Conservation (phyloP, 2,888 invertebrate genomes). For the Pegoplata infirma region DNA sequence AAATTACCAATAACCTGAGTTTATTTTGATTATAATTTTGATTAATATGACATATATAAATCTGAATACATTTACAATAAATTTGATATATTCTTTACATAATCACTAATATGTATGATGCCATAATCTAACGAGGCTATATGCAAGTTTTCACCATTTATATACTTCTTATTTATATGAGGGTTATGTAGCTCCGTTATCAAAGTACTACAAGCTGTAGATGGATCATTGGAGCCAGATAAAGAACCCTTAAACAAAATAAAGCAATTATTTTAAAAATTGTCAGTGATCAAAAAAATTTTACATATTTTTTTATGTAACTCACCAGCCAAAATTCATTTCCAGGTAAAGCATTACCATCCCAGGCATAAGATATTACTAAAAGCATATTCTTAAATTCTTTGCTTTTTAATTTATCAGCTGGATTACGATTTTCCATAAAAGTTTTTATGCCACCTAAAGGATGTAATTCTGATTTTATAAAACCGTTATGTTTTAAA, state of each 20-base stretch:
- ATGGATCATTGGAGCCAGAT: slow-evolving; percentile 79
- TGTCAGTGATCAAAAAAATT: neutral
- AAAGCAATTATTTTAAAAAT: neutral
- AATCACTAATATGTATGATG: slow-evolving; percentile 72
- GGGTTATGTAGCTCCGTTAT: slow-evolving; percentile 81
- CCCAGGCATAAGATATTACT: slow-evolving; percentile 84
- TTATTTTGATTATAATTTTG: too few species aligned
- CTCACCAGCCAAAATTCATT: slow-evolving; percentile 83
- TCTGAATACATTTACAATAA: neutral
- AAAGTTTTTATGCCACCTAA: slow-evolving; percentile 78
- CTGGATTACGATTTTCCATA: slow-evolving; percentile 79
- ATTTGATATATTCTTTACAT: slow-evolving; percentile 56
- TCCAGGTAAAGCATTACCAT: slow-evolving; percentile 84
- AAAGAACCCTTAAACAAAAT: slow-evolving; percentile 69
- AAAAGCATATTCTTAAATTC: slow-evolving; percentile 78
- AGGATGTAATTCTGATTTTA: slow-evolving; percentile 62
- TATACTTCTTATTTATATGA: slow-evolving; percentile 78
- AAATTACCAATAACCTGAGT: too few species aligned
- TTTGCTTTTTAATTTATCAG: slow-evolving; percentile 74
- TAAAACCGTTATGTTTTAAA: slow-evolving; percentile 76
- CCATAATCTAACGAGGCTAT: slow-evolving; percentile 76
- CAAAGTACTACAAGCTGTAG: slow-evolving; percentile 81
- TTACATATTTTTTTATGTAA: neutral
- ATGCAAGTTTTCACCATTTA: slow-evolving; percentile 79
- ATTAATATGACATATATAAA: too few species aligned